These are phyloP conservation scores for Mustela nigripes DNA, from an alignment of 2,113 vertebrate genomes.

Conservation along the genomic window DNA sequence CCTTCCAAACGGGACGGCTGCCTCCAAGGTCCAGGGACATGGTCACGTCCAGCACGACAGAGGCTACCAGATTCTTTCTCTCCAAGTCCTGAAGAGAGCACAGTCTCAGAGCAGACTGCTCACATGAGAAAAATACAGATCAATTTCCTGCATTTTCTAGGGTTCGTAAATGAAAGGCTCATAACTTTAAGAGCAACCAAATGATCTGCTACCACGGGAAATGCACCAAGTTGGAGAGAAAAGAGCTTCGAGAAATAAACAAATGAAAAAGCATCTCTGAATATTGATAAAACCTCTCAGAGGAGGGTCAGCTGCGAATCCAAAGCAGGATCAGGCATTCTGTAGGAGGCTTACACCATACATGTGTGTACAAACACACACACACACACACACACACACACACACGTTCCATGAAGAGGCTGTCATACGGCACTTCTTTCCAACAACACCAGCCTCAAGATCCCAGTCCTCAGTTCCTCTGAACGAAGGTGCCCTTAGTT, in stretches of 20 bases:
- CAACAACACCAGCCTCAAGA: not conserved
- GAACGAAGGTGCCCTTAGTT: not conserved
- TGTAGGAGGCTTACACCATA: not conserved
- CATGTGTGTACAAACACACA: too few species aligned
- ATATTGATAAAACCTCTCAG: not conserved
- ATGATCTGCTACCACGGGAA: not conserved
- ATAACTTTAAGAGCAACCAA: not conserved
- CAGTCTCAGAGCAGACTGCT: not conserved
- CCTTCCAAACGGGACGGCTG: not conserved
- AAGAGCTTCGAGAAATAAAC: not conserved
- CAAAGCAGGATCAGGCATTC: not conserved
- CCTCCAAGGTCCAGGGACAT: not conserved
- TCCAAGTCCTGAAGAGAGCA: not conserved
- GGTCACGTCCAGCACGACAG: not conserved
- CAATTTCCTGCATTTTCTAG: not conserved
- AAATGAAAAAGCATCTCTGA: not conserved
- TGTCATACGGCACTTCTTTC: not conserved
- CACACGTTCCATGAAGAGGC: not conserved
- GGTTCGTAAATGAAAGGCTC: not conserved
- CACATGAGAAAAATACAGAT: not conserved
- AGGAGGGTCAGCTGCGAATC: not conserved
- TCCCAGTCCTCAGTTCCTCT: not conserved
- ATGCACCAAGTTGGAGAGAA: not conserved
- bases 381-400: fast-evolving
- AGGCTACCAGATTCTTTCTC: not conserved